These are phyloP conservation scores for Oreocharis arfaki DNA, from an alignment of 2,113 vertebrate species.

Conservation along the genomic window DNA sequence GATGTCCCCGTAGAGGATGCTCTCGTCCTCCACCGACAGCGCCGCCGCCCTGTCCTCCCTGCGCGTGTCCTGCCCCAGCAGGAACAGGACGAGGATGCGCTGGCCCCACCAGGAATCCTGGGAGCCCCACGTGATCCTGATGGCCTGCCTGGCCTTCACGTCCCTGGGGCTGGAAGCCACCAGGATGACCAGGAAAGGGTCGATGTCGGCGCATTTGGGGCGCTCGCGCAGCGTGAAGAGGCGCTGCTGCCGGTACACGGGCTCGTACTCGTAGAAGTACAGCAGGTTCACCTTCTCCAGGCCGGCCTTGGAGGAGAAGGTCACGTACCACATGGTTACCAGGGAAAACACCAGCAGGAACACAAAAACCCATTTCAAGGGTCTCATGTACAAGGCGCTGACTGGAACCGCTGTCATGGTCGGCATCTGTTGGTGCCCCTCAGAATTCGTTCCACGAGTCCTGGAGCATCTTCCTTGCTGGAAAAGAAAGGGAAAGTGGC, in stretches of 20 bases:
- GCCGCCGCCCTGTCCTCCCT: background rate
- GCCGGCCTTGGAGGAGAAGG: background rate
- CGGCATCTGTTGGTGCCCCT: background rate
- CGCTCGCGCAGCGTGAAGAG: constrained; percentile 41
- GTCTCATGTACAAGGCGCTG: background rate
- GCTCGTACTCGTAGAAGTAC: constrained; percentile 68
- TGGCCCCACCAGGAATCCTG: constrained; percentile 59
- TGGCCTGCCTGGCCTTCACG: constrained; percentile 56
- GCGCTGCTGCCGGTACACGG: constrained; percentile 32
- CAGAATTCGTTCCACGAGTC: background rate
- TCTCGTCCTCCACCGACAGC: constrained; percentile 65
- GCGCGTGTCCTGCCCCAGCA: constrained; percentile 38
- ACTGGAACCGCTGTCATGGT: background rate
- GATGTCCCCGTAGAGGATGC: constrained; percentile 66
- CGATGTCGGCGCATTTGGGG: background rate
- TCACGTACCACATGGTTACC: constrained; percentile 9
- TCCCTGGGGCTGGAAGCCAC: constrained; percentile 58
- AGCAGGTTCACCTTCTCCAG: constrained; percentile 3
- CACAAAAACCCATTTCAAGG: constrained; percentile 40
- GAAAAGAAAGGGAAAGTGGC: background rate
- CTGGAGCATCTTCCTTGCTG: background rate
- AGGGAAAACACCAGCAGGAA: constrained; percentile 11
- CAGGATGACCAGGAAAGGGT: constrained; percentile 69
- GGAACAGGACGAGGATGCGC: constrained; percentile 61
- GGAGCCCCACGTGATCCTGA: constrained; percentile 64